Evolutionary conservation across 1,140 invertebrate genomes (phyloP).

Genomic region (Drosophila mojavensis): DNA sequence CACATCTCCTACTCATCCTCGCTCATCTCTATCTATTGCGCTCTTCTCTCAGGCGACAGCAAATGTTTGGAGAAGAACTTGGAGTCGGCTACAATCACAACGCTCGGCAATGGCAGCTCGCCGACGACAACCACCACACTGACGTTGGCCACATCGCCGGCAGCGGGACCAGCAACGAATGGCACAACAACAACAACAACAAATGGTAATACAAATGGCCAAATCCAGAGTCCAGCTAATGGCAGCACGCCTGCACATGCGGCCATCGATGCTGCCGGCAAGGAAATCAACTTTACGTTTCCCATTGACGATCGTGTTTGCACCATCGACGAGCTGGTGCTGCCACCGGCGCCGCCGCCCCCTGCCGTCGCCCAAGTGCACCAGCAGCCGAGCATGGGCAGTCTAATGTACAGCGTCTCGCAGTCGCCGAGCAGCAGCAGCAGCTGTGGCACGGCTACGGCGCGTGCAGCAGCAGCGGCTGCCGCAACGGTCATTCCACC

Average conservation of each 20-base stretch:
- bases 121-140: slow-evolving; percentile 71
- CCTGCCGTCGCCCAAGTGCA: slow-evolving; percentile 41
- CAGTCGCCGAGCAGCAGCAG: slow-evolving; percentile 43
- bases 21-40: slow-evolving; percentile 27
- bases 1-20: background rate
- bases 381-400: slow-evolving; percentile 65
- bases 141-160: slow-evolving; percentile 57
- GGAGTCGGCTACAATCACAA: slow-evolving; percentile 70
- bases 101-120: slow-evolving; percentile 70
- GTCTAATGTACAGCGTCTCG: slow-evolving; percentile 68
- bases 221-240: slow-evolving; percentile 44
- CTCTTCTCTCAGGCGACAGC: slow-evolving; percentile 64
- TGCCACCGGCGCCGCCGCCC: slow-evolving; percentile 72
- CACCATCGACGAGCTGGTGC: slow-evolving; percentile 80
- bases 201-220: slow-evolving; percentile 47
- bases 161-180: slow-evolving; percentile 1
- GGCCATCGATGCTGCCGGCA: slow-evolving; percentile 46
- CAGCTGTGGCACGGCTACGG: slow-evolving; percentile 31
- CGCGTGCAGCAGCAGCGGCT: slow-evolving; percentile 71
- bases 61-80: slow-evolving; percentile 83
- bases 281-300: slow-evolving; percentile 84
- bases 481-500: slow-evolving; percentile 78
- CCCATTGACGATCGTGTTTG: slow-evolving; percentile 83
- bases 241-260: slow-evolving; percentile 50
- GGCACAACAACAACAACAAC: background rate